A percentile compares a stretch with the other conserved stretches of the same genome.
These are phyloP conservation scores for Drosophila grimshawi DNA, from an alignment of 1,140 invertebrate species.

Conservation along the genomic window DNA sequence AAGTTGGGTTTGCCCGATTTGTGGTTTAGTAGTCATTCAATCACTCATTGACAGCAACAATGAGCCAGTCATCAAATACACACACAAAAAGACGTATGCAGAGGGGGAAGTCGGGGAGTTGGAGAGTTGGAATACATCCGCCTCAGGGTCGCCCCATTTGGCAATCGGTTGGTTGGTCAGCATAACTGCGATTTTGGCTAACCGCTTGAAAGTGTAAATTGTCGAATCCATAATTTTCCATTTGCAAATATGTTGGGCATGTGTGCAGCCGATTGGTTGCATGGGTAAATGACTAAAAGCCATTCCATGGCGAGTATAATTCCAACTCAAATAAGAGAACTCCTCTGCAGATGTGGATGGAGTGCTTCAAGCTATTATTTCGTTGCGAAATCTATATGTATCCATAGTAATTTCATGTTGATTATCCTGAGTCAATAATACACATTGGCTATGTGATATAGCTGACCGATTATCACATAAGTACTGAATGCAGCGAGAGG, in stretches of 20 bases:
- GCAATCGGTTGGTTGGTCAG: neutral
- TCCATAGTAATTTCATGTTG: too few species aligned
- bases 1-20: neutral
- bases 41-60: slow-evolving; percentile 55
- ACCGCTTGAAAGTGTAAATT: slow-evolving; percentile 13
- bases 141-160: neutral
- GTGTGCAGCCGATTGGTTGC: neutral
- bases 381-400: too few species aligned
- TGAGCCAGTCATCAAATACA: slow-evolving; percentile 30
- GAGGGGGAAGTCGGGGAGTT: neutral
- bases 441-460: too few species aligned
- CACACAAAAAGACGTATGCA: slow-evolving; percentile 4
- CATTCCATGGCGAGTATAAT: neutral
- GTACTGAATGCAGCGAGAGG: too few species aligned
- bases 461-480: too few species aligned
- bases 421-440: too few species aligned
- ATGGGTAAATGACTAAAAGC: neutral
- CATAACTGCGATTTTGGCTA: slow-evolving; percentile 7
- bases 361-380: too few species aligned
- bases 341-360: too few species aligned
- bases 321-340: too few species aligned
- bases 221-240: slow-evolving; percentile 8
- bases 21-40: slow-evolving; percentile 46
- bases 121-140: neutral
- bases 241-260: neutral